These are phyloP conservation scores for Ptychoptera contaminata DNA, from an alignment of 2,888 invertebrate species.

Conservation along the genomic window DNA sequence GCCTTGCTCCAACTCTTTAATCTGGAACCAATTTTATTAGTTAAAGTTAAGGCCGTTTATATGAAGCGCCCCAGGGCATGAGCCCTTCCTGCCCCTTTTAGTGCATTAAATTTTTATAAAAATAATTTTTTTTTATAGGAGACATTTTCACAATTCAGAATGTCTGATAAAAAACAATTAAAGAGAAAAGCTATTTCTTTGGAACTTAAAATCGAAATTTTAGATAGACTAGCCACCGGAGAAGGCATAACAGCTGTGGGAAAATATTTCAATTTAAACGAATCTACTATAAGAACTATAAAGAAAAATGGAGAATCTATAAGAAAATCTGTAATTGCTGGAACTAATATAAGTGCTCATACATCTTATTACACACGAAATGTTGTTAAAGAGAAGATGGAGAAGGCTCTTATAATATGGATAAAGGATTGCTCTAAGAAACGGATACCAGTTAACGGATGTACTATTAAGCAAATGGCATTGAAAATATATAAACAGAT, in stretches of 20 bases:
- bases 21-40: constrained; percentile 94
- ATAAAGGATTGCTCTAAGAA: constrained; percentile 10
- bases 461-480: constrained; percentile 11
- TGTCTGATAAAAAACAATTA: too few species aligned
- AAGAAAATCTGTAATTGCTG: constrained; percentile 7
- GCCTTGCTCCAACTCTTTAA: constrained; percentile 64
- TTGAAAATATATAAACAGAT: constrained; percentile 10
- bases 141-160: too few species aligned
- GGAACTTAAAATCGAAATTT: constrained; percentile 4
- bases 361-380: constrained; percentile 9
- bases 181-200: neutral
- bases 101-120: too few species aligned
- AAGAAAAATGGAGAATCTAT: constrained; percentile 8
- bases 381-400: constrained; percentile 9
- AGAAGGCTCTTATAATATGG: constrained; percentile 9
- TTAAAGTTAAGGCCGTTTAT: too few species aligned
- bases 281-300: constrained; percentile 9
- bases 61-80: too few species aligned
- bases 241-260: constrained; percentile 9
- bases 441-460: constrained; percentile 10
- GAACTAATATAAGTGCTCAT: constrained; percentile 7
- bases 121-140: too few species aligned
- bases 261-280: constrained; percentile 7
- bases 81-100: too few species aligned
- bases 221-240: constrained; percentile 7